Conservation (phyloP, 2,797 vertebrate genomes). For the Prionace glauca region DNA sequence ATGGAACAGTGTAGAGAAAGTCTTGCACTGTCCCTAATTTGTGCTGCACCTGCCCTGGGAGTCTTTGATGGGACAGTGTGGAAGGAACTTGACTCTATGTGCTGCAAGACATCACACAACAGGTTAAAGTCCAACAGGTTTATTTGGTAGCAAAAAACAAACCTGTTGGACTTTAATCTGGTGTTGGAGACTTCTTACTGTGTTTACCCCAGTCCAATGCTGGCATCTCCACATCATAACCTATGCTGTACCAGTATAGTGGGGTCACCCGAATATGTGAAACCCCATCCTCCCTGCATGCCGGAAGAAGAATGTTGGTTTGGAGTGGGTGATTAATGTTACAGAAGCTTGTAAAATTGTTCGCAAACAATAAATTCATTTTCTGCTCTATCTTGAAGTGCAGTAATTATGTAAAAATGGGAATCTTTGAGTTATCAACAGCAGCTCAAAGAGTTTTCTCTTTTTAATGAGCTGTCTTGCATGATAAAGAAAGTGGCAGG, state of each 20-base stretch:
- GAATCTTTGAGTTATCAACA: slow-evolving; percentile 10
- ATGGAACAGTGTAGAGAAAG: not conserved
- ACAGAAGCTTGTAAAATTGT: not conserved
- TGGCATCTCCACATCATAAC: not conserved
- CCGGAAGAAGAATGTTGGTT: not conserved
- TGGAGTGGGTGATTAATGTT: not conserved
- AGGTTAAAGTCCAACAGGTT: no score
- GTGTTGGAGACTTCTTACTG: no score
- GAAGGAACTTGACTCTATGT: not conserved
- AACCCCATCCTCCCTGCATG: not conserved
- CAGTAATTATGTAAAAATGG: slow-evolving; percentile 26
- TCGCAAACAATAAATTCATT: slow-evolving; percentile 3
- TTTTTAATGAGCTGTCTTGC: slow-evolving; percentile 31
- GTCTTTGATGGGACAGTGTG: not conserved
- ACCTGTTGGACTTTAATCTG: no score
- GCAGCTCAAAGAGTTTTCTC: not conserved
- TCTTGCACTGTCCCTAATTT: not conserved
- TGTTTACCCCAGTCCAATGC: no score
- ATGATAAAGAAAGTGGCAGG: slow-evolving; percentile 7
- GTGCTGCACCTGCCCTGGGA: not conserved
- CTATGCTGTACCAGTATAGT: not conserved
- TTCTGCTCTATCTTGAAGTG: not conserved
- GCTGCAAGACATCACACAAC: no score
- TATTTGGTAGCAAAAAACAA: no score
- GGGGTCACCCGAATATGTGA: not conserved